A percentile compares a stretch with the other conserved stretches of the same genome.
These are phyloP conservation scores for Diachasmimorpha longicaudata DNA, from an alignment of 1,140 invertebrate species.

Conservation along the genomic window DNA sequence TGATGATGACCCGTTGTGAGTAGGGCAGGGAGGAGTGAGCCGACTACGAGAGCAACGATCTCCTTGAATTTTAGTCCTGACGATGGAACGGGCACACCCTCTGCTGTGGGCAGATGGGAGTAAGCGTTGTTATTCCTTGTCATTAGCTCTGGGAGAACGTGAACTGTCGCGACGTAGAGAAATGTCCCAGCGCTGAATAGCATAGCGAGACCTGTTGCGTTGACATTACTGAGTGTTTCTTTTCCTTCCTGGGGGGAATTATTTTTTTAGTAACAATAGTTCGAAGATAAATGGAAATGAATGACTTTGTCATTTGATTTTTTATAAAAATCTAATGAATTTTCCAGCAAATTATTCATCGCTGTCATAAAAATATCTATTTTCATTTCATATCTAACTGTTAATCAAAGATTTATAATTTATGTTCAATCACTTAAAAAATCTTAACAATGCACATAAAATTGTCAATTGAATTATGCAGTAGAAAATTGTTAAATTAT, in stretches of 20 bases:
- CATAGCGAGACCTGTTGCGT: constrained; percentile 96
- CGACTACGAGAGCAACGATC: constrained; percentile 81
- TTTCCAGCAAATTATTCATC: too few relatives aligned
- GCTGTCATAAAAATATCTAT: too few relatives aligned
- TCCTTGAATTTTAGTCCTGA: constrained; percentile 78
- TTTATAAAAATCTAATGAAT: too few relatives aligned
- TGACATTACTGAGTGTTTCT: constrained; percentile 78
- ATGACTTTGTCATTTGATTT: too few relatives aligned
- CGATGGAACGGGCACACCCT: constrained; percentile 58
- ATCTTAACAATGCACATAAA: too few relatives aligned
- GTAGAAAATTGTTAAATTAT: too few relatives aligned
- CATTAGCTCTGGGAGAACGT: constrained; percentile 94
- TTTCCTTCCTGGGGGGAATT: constrained; percentile 66
- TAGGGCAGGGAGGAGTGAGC: constrained; percentile 84
- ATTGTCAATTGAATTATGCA: too few relatives aligned
- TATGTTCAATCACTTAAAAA: too few relatives aligned
- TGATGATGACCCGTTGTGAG: constrained; percentile 93
- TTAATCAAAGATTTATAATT: too few relatives aligned
- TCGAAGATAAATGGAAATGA: not conserved
- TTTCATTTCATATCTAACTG: too few relatives aligned
- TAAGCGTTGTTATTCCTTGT: constrained; percentile 61
- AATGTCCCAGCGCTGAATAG: constrained; percentile 98
- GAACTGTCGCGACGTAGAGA: constrained; percentile 97
- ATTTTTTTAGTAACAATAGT: not conserved
- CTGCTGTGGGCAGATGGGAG: constrained; percentile 61